Percentiles rank a stretch among this genome's conserved stretches.
These are phyloP conservation scores for Mantis religiosa DNA, from an alignment of 2,888 invertebrate species.

Conservation along the genomic window DNA sequence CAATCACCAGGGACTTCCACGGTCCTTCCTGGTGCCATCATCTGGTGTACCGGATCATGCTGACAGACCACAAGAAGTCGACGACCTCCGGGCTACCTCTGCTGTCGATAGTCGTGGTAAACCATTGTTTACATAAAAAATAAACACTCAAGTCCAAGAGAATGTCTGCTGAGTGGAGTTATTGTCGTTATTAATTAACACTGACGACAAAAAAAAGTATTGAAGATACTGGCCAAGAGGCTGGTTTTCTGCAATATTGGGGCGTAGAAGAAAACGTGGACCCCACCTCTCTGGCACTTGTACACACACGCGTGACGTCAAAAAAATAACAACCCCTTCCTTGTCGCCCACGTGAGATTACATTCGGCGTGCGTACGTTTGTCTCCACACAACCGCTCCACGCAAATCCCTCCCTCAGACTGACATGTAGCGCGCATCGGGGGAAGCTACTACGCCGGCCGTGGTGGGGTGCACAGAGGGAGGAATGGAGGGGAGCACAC, in stretches of 20 bases:
- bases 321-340: not conserved
- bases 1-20: not conserved
- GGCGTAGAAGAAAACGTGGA: not conserved
- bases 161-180: not conserved
- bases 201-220: not conserved
- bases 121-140: not conserved
- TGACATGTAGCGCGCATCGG: slow-evolving; percentile 6
- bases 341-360: slow-evolving; percentile 5
- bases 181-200: not conserved
- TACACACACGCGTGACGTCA: slow-evolving; percentile 12
- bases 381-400: slow-evolving; percentile 6
- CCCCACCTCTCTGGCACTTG: not conserved
- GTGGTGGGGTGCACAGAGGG: not conserved
- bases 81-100: not conserved
- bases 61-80: not conserved
- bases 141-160: not conserved
- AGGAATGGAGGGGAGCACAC: not conserved
- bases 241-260: not conserved
- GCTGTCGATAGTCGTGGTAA: not conserved
- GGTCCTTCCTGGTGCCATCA: not conserved
- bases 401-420: slow-evolving; percentile 25
- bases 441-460: not conserved
- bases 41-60: not conserved
- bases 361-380: not conserved
- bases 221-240: not conserved